Percentiles rank a stretch among this genome's conserved stretches.
These are phyloP conservation scores for Lethocerus indicus DNA, from an alignment of 1,140 invertebrate genomes.

Conservation along the genomic window DNA sequence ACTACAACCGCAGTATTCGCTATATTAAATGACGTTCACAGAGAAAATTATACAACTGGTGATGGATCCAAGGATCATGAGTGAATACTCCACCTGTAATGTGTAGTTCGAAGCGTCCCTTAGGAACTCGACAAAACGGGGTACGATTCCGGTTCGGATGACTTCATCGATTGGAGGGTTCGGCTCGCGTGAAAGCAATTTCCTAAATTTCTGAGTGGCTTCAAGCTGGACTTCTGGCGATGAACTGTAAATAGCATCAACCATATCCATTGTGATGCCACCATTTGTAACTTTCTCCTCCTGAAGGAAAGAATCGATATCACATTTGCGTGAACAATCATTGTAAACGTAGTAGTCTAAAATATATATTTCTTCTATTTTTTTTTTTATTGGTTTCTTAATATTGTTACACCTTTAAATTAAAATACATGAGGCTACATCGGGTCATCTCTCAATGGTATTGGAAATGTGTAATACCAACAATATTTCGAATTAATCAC, in stretches of 20 bases:
- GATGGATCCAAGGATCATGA: too few relatives aligned
- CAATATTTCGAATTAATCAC: neutral
- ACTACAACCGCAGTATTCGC: constrained; percentile 58
- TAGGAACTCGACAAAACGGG: constrained; percentile 88
- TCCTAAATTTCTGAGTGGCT: constrained; percentile 90
- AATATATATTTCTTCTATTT: neutral
- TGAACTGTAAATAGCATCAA: constrained; percentile 55
- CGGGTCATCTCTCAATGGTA: too few relatives aligned
- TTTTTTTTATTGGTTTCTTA: neutral
- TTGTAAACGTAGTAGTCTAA: too few relatives aligned
- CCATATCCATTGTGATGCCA: constrained; percentile 58
- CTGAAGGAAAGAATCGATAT: constrained; percentile 12
- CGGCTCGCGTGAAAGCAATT: constrained; percentile 84
- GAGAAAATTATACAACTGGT: too few relatives aligned
- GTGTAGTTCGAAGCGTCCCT: constrained; percentile 66
- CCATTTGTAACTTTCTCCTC: constrained; percentile 11
- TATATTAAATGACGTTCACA: too few relatives aligned
- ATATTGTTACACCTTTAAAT: too few relatives aligned
- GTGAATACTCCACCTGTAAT: constrained; percentile 46
- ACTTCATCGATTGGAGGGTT: constrained; percentile 98
- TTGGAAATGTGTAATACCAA: too few relatives aligned
- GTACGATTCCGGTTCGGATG: constrained; percentile 91
- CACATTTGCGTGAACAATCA: neutral
- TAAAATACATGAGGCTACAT: too few relatives aligned
- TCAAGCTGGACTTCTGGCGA: constrained; percentile 63